Evolutionary conservation across 2,797 vertebrate species (phyloP), one percentile per base, ranked within the genome.

Genomic region (Chloroceryle amazona): DNA sequence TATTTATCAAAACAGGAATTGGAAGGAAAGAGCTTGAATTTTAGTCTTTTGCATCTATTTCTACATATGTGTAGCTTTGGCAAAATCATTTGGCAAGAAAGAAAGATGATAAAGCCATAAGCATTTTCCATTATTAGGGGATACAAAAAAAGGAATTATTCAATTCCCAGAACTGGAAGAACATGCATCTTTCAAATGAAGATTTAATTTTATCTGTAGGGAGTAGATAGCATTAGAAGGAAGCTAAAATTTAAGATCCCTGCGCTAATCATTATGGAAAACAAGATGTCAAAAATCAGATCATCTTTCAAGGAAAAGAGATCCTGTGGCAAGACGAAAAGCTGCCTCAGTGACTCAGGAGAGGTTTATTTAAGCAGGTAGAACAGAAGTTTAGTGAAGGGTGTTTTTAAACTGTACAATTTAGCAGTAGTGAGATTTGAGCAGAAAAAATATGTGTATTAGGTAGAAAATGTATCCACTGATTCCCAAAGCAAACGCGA

Each of bases 161-260:
- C 54, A 93, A 16, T 14, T 19, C 8, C 41, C 11, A 9, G 61
- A 76, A 78, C 22, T 54, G 11, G 31, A 81, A 90, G 25, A 76
- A 70, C 26, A 88, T 0, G 23, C 8, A 41, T 72, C 29, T 82
- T 93, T 75, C 65, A 84, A 91, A 74, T 33, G 17, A 71, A 95
- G 79, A 88, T 58, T 86, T 88, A 90, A 58, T 81, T 92, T 55
- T 90, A 23, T 39, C 61, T 96, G 81, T 76, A 31, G 55, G 71
- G 52, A 81, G 29, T 5, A 80, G 55, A 68, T 5, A 62, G 86
- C 72, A 91, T 81, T 79, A 82, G 41, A 88, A 18, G 41, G 33
- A 91, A 91, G 72, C 72, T 90, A 88, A 91, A 83, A 78, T 28
- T 35, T 58, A 74, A 49, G 28, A 87, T 37, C 26, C 31, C 42